phyloP scores from a whole-genome alignment of 2,113 vertebrate species.

The Ammodytes marinus region DNA sequence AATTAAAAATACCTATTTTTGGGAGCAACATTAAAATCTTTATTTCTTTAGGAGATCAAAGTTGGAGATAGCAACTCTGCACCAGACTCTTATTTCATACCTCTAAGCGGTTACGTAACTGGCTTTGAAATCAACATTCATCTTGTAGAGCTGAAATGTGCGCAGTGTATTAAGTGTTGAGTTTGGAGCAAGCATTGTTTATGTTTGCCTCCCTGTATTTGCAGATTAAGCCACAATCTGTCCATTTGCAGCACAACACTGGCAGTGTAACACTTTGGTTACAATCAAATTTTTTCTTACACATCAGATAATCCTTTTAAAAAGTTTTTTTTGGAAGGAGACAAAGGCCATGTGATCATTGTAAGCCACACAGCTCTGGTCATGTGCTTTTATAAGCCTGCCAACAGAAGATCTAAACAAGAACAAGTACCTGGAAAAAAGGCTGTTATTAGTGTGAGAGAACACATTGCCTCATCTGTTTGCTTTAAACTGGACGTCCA shows the following conservation, averaged over 20 bases:
- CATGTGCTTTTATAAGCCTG: constrained; percentile 39
- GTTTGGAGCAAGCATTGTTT: neutral
- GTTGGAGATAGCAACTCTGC: constrained; percentile 2
- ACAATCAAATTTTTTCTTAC: neutral
- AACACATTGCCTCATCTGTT: constrained; percentile 40
- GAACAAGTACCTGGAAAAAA: constrained; percentile 35
- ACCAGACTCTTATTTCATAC: neutral
- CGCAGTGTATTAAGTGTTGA: neutral
- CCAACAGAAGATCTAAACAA: constrained; percentile 31
- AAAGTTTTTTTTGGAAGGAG: constrained; percentile 14
- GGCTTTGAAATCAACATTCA: constrained; percentile 34
- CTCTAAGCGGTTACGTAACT: constrained; percentile 29
- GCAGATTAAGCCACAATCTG: neutral
- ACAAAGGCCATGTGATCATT: neutral
- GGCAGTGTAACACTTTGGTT: neutral
- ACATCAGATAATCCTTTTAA: neutral
- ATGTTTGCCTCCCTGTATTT: neutral
- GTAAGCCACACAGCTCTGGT: neutral
- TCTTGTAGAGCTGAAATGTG: neutral
- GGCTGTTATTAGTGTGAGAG: constrained; percentile 5
- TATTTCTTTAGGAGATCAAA: constrained; percentile 35
- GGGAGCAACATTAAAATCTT: neutral
- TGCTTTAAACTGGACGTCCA: constrained; percentile 18
- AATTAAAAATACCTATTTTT: constrained; percentile 28
- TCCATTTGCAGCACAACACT: neutral